phyloP scores from a whole-genome alignment of 2,113 vertebrate genomes.

The Ceuthmochares aereus region DNA sequence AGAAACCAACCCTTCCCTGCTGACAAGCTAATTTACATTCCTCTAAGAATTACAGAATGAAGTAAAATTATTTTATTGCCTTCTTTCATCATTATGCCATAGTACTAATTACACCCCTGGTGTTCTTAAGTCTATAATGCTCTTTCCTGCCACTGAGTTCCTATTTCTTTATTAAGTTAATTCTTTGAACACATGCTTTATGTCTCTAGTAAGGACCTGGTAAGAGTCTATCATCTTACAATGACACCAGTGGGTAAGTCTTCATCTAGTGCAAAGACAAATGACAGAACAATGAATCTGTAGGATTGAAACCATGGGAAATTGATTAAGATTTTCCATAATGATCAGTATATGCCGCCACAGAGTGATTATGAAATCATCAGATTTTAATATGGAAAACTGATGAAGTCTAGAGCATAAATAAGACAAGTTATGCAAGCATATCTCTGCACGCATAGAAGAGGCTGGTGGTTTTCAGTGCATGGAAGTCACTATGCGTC shows the following conservation, averaged over 20 bases:
- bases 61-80: constrained; percentile 54
- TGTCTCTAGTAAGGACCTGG: background rate
- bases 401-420: background rate
- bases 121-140: constrained; percentile 28
- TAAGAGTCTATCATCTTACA: background rate
- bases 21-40: constrained; percentile 39
- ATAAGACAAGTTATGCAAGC: constrained; percentile 16
- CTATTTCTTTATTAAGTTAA: constrained; percentile 55
- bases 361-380: background rate
- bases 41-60: constrained; percentile 42
- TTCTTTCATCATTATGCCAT: constrained; percentile 43
- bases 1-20: constrained; percentile 8
- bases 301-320: background rate
- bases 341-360: background rate
- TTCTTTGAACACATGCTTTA: constrained; percentile 32
- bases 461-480: background rate
- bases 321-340: constrained; percentile 37
- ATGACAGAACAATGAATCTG: background rate
- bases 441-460: background rate
- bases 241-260: background rate
- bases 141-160: constrained; percentile 17
- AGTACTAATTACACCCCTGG: constrained; percentile 36
- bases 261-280: background rate
- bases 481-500: background rate
- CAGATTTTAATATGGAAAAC: constrained; percentile 20